phyloP scores from a whole-genome alignment of 1,140 invertebrate species.

The Leptonema lineaticorne region DNA sequence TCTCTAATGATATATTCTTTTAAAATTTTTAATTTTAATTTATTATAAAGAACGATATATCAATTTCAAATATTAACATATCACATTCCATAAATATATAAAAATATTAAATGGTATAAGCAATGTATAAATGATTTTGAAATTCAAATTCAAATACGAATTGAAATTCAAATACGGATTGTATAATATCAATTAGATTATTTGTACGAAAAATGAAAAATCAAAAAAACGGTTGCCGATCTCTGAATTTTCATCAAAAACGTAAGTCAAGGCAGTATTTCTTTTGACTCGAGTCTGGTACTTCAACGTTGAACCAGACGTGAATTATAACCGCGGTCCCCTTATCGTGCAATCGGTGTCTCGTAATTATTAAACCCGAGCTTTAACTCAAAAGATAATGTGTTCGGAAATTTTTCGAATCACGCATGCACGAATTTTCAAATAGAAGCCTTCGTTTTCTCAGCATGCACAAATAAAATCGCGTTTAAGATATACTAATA shows the following conservation, averaged over 20 bases:
- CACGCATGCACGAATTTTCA: conserved; percentile 14
- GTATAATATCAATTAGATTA: no score
- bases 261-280: conserved; percentile 21
- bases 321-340: conserved; percentile 30
- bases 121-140: no score
- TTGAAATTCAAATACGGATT: no score
- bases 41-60: no score
- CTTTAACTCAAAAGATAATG: conserved; percentile 14
- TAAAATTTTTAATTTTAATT: no score
- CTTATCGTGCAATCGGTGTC: conserved; percentile 35
- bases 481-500: neutral
- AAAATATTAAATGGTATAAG: no score
- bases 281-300: conserved; percentile 22
- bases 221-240: neutral
- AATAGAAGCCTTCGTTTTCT: neutral
- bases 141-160: no score
- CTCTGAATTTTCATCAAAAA: conserved; percentile 10
- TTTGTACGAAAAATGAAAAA: no score
- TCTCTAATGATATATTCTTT: no score
- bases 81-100: no score
- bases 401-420: conserved; percentile 9
- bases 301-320: conserved; percentile 21
- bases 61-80: no score
- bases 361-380: conserved; percentile 33
- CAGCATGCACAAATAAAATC: neutral